phyloP scores from a whole-genome alignment of 2,797 vertebrate species.

The Pterois miles region DNA sequence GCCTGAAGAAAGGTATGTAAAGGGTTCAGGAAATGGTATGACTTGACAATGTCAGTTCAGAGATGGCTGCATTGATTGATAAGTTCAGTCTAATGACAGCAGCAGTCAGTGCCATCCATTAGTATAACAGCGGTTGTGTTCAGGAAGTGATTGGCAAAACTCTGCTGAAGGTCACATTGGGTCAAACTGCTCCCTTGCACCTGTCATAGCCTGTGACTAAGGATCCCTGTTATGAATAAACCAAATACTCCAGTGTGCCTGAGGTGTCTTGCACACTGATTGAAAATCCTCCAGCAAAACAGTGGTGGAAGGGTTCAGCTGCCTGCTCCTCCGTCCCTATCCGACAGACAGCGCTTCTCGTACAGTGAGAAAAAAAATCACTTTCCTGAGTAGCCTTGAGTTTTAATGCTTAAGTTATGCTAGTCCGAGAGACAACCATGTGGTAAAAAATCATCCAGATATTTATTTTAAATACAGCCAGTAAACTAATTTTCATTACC shows the following conservation, averaged over 20 bases:
- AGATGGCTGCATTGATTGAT: not conserved
- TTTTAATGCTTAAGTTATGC: slow-evolving; percentile 16
- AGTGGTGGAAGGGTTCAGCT: slow-evolving; percentile 31
- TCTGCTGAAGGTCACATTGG: slow-evolving; percentile 43
- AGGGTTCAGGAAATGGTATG: not conserved
- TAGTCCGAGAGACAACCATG: not conserved
- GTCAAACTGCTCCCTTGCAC: slow-evolving; percentile 54
- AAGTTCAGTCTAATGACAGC: slow-evolving; percentile 14
- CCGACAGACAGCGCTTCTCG: slow-evolving; percentile 38
- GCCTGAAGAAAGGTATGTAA: not conserved
- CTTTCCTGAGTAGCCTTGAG: slow-evolving; percentile 29
- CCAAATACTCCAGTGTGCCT: slow-evolving; percentile 47
- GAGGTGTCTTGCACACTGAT: slow-evolving; percentile 37
- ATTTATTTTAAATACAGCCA: slow-evolving; percentile 1
- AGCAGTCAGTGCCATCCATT: slow-evolving; percentile 26
- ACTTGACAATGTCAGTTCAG: not conserved
- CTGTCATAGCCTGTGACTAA: slow-evolving; percentile 45
- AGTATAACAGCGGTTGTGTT: slow-evolving; percentile 27
- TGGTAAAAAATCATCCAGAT: not conserved
- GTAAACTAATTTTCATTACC: not conserved
- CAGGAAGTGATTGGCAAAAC: slow-evolving; percentile 34
- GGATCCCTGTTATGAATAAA: slow-evolving; percentile 62
- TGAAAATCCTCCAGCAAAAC: slow-evolving; percentile 53
- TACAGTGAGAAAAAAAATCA: slow-evolving; percentile 13
- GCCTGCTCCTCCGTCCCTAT: slow-evolving; percentile 30